Conservation (phyloP, 2,113 vertebrate genomes). For the Semicossyphus pulcher region DNA sequence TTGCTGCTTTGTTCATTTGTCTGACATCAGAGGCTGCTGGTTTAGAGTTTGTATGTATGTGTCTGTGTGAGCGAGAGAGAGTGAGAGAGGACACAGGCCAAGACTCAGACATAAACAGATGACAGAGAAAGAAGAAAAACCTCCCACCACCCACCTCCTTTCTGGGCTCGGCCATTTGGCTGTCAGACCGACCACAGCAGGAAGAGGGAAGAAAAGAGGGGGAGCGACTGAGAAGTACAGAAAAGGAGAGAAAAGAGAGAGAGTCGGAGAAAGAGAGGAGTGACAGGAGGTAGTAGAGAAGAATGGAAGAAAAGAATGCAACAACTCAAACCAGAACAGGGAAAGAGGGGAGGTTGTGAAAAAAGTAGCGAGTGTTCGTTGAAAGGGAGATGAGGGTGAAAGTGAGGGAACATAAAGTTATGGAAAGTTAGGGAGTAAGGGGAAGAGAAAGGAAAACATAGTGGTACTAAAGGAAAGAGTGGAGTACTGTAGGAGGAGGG, state of each 20-base stretch:
- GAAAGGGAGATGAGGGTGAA: neutral
- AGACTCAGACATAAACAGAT: slow-evolving; percentile 47
- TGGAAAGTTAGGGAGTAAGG: neutral
- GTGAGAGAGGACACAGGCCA: slow-evolving; percentile 2
- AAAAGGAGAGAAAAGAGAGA: neutral
- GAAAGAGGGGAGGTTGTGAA: neutral
- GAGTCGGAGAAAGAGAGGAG: neutral
- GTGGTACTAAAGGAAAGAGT: slow-evolving; percentile 1
- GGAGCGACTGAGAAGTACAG: slow-evolving; percentile 10
- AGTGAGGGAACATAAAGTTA: neutral
- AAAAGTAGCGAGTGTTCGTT: neutral
- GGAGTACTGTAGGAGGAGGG: neutral
- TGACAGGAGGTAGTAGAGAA: neutral
- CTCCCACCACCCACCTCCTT: slow-evolving; percentile 14
- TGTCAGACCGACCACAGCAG: slow-evolving; percentile 57
- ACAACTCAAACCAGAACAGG: neutral
- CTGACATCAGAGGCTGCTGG: slow-evolving; percentile 40
- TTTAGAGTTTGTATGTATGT: slow-evolving; percentile 2
- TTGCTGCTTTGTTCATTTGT: slow-evolving; percentile 55
- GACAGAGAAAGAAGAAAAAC: slow-evolving; percentile 46
- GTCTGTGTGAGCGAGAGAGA: slow-evolving; percentile 2
- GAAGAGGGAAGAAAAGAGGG: slow-evolving; percentile 4
- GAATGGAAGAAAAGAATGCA: neutral
- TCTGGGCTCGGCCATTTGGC: slow-evolving; percentile 78
- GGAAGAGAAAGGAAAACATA: neutral